These are phyloP conservation scores for Leptestheria dahalacensis DNA, from an alignment of 1,140 invertebrate species.

Conservation along the genomic window DNA sequence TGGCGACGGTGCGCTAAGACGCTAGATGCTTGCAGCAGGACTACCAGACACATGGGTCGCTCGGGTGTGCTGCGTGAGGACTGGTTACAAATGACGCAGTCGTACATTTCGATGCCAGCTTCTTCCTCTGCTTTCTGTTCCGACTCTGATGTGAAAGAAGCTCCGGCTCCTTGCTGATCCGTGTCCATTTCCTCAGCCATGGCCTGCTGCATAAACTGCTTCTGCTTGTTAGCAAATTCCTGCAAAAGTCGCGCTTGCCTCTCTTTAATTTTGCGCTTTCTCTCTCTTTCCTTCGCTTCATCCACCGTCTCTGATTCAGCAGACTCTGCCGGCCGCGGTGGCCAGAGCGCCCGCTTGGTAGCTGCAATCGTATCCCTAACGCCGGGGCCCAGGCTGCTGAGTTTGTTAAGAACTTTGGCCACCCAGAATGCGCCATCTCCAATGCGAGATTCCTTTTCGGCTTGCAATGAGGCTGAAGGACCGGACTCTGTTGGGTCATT, in stretches of 20 bases:
- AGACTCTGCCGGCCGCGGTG: slow-evolving; percentile 23
- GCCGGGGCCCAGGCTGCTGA: slow-evolving; percentile 48
- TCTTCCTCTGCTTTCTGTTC: neutral
- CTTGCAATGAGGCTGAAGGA: slow-evolving; percentile 21
- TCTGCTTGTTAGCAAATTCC: slow-evolving; percentile 79
- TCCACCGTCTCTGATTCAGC: slow-evolving; percentile 52
- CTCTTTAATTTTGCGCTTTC: slow-evolving; percentile 65
- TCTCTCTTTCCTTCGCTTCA: slow-evolving; percentile 55
- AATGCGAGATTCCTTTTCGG: slow-evolving; percentile 34
- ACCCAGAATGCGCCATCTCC: slow-evolving; percentile 82
- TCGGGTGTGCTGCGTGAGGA: slow-evolving; percentile 65
- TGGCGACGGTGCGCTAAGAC: slow-evolving; percentile 54
- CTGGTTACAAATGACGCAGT: slow-evolving; percentile 91
- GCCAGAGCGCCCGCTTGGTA: slow-evolving; percentile 55
- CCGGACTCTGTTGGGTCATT: slow-evolving; percentile 22
- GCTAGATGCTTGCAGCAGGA: slow-evolving; percentile 63
- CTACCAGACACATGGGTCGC: slow-evolving; percentile 78
- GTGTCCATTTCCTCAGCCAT: slow-evolving; percentile 30
- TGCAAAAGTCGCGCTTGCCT: slow-evolving; percentile 81
- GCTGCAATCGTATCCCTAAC: slow-evolving; percentile 40
- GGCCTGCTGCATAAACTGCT: slow-evolving; percentile 74
- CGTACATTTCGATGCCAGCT: slow-evolving; percentile 44
- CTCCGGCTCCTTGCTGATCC: slow-evolving; percentile 7
- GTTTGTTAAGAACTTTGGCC: slow-evolving; percentile 52
- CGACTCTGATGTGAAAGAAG: neutral